Evolutionary conservation across 2,888 invertebrate genomes (phyloP).

Genomic region (Schizotus pectinicornis): DNA sequence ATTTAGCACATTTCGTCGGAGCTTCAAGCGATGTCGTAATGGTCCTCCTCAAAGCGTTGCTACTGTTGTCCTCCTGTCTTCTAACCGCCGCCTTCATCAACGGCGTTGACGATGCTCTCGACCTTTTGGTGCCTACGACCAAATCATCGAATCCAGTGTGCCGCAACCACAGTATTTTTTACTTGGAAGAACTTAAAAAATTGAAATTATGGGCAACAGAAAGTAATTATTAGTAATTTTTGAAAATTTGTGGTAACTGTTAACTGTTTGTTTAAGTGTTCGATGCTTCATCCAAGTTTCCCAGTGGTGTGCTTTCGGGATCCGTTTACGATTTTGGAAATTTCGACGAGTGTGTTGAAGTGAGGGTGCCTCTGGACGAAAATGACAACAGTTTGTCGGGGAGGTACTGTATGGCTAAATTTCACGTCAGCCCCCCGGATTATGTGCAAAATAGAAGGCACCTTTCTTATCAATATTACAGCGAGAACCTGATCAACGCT

Average conservation of each 20-base stretch:
- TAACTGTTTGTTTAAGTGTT: conserved; percentile 64
- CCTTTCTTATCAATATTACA: neutral
- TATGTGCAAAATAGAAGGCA: neutral
- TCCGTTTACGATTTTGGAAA: conserved; percentile 73
- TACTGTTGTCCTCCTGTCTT: too few relatives aligned
- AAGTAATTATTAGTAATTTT: conserved; percentile 39
- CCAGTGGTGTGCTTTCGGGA: conserved; percentile 70
- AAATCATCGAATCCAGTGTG: conserved; percentile 38
- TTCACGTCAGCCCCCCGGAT: conserved; percentile 52
- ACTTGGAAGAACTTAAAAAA: conserved; percentile 40
- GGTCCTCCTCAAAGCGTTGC: too few relatives aligned
- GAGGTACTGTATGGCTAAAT: conserved; percentile 69
- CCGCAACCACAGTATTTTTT: conserved; percentile 41
- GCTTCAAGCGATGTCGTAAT: too few relatives aligned
- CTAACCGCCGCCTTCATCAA: neutral
- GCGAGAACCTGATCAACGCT: conserved; percentile 29
- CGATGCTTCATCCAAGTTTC: conserved; percentile 73
- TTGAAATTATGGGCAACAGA: conserved; percentile 47
- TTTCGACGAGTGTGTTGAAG: conserved; percentile 70
- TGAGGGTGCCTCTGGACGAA: conserved; percentile 37
- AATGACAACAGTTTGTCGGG: conserved; percentile 57
- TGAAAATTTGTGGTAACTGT: neutral
- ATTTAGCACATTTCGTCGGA: too few relatives aligned
- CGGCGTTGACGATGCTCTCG: conserved; percentile 13
- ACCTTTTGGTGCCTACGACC: conserved; percentile 38